Conservation (phyloP, 2,888 invertebrate species). For the Drosophila putrida region DNA sequence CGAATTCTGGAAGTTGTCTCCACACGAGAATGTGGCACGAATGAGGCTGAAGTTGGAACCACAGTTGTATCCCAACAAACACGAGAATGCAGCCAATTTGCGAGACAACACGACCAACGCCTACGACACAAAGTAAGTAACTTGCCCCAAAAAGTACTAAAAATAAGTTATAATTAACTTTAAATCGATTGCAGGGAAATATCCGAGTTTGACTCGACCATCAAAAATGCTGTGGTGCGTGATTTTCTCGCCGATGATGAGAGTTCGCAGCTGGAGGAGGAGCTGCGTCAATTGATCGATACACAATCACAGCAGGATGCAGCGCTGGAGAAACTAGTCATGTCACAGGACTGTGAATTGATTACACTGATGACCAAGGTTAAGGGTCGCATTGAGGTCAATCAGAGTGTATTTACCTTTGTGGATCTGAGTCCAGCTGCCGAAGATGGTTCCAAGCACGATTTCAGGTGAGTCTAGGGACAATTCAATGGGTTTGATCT, state of each 20-base stretch:
- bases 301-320: constrained; percentile 85
- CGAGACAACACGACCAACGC: constrained; percentile 87
- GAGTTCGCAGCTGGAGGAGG: constrained; percentile 85
- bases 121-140: constrained; percentile 82
- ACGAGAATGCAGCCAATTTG: constrained; percentile 87
- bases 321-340: constrained; percentile 87
- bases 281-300: constrained; percentile 85
- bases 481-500: neutral
- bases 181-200: constrained; percentile 71
- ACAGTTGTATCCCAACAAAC: constrained; percentile 87
- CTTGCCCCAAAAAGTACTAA: neutral
- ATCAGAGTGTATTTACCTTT: constrained; percentile 87
- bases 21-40: constrained; percentile 88
- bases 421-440: constrained; percentile 87
- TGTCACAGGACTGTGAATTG: constrained; percentile 88
- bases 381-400: constrained; percentile 88
- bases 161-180: neutral
- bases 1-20: constrained; percentile 87
- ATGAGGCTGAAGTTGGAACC: constrained; percentile 88
- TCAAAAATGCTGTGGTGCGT: constrained; percentile 85
- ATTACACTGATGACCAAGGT: constrained; percentile 88
- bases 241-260: constrained; percentile 86
- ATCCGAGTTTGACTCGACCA: constrained; percentile 85
- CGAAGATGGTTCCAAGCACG: constrained; percentile 86
- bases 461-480: constrained; percentile 83